Evolutionary conservation across 2,797 vertebrate species (phyloP).

Genomic region (Artibeus lituratus): DNA sequence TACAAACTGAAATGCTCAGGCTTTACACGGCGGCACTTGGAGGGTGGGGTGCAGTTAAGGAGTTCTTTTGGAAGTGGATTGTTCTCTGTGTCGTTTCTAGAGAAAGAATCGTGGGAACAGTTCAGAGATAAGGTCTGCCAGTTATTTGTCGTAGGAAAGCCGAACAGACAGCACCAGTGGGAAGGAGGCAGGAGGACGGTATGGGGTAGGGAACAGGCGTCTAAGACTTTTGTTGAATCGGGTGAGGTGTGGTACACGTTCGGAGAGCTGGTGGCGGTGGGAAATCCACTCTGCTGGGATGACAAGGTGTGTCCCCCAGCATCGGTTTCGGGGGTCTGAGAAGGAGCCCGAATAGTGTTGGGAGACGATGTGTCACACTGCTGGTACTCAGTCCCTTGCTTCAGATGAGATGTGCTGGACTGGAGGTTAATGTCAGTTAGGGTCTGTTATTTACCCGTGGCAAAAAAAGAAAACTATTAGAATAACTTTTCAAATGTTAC

Average conservation of each 20-base stretch:
- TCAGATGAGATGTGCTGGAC: too few relatives aligned
- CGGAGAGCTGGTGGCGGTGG: not conserved
- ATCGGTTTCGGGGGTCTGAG: not conserved
- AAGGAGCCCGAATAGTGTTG: not conserved
- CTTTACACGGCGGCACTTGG: not conserved
- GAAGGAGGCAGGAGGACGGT: not conserved
- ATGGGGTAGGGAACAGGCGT: not conserved
- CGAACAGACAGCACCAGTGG: not conserved
- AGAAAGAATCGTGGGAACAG: not conserved
- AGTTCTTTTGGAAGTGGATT: not conserved
- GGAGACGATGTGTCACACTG: not conserved
- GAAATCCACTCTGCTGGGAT: too few relatives aligned
- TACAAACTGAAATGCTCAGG: not conserved
- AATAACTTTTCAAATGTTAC: not conserved
- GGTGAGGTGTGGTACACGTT: not conserved
- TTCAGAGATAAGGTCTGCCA: not conserved
- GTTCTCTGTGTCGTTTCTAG: not conserved
- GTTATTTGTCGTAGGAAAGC: not conserved
- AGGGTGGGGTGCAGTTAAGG: not conserved
- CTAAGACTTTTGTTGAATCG: not conserved
- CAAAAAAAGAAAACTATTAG: not conserved
- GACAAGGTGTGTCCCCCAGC: fast-evolving
- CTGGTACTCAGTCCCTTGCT: not conserved
- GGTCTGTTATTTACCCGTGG: not conserved
- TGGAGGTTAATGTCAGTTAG: not conserved